Evolutionary conservation across 92 coral and sea anemone species (phyloP).

Genomic region (Paragorgia papillata): DNA sequence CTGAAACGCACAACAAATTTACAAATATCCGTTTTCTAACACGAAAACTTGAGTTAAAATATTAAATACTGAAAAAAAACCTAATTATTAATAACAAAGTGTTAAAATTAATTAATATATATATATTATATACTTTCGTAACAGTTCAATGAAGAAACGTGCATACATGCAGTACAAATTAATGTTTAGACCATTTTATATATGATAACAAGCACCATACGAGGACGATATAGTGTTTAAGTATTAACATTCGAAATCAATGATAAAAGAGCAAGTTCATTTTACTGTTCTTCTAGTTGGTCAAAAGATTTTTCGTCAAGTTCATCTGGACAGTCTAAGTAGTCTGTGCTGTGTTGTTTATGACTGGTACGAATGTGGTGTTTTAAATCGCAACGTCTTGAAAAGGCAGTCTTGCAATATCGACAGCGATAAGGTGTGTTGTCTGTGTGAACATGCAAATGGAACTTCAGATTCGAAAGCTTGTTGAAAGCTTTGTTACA

Average conservation of each 20-base stretch:
- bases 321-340: constrained; percentile 11
- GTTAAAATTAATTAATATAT: no score
- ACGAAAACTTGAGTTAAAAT: not conserved
- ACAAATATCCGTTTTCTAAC: not conserved
- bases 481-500: constrained; percentile 97
- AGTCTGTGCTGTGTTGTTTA: not conserved
- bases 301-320: not conserved
- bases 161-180: no score
- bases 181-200: no score
- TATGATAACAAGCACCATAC: not conserved
- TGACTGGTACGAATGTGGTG: constrained; percentile 70
- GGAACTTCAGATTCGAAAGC: constrained; percentile 94
- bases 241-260: not conserved
- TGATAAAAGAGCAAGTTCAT: not conserved
- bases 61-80: no score
- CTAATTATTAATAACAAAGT: no score
- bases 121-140: no score
- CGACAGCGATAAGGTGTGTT: constrained; percentile 96
- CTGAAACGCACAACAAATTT: not conserved
- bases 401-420: constrained; percentile 78
- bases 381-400: constrained; percentile 95
- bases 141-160: no score
- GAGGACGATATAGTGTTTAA: no score
- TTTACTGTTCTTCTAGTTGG: not conserved
- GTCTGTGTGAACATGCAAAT: constrained; percentile 94